Evolutionary conservation across 2,113 vertebrate genomes (phyloP).

Genomic region (Eublepharis macularius): DNA sequence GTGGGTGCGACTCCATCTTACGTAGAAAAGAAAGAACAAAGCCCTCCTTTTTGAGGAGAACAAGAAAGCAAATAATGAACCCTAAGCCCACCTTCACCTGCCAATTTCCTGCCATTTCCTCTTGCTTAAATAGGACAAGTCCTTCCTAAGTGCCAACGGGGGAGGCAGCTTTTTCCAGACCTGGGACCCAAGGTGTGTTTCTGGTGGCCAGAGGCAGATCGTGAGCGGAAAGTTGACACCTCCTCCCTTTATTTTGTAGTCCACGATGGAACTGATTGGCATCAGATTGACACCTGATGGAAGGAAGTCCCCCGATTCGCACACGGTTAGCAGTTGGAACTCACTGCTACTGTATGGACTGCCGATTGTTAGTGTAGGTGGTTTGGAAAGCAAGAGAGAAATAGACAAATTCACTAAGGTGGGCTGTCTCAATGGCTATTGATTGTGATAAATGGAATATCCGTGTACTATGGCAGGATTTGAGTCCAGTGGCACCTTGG

Average conservation of each 20-base stretch:
- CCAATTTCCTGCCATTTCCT: too few relatives aligned
- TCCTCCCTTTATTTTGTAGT: background rate
- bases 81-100: background rate
- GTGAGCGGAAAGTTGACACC: too few relatives aligned
- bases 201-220: background rate
- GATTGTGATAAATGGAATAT: background rate
- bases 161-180: background rate
- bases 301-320: background rate
- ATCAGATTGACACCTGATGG: too few relatives aligned
- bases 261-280: background rate
- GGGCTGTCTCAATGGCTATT: background rate
- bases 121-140: background rate
- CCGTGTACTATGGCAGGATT: too few relatives aligned
- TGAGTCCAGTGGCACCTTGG: too few relatives aligned
- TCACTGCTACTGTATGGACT: background rate
- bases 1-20: constrained; percentile 67
- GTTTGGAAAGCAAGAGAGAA: background rate
- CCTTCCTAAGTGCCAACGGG: background rate
- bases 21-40: too few relatives aligned
- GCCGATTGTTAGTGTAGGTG: background rate
- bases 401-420: too few relatives aligned
- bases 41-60: background rate
- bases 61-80: background rate
- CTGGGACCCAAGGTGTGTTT: too few relatives aligned
- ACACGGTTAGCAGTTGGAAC: background rate